Evolutionary conservation across 2,797 vertebrate species (phyloP), one percentile per base, ranked within the genome.

Genomic region (Hapalemur alaotrensis): DNA sequence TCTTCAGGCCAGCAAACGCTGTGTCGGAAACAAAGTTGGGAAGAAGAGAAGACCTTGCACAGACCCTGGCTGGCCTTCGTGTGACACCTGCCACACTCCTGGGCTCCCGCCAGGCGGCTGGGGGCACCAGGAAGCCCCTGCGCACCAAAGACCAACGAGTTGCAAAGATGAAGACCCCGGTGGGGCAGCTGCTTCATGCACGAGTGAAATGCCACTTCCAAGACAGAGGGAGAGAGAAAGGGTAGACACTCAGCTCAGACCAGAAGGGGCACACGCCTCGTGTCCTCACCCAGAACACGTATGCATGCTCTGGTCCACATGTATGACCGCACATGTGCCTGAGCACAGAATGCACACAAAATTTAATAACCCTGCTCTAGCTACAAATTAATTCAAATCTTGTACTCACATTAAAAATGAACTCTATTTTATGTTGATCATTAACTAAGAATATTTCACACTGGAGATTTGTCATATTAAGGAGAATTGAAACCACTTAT

Each of bases 371-470:
- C 98, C 95, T 69, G 76, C 98, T 98, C 95, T 96, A 97, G 98
- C 98, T 98, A 98, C 98, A 98, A 99, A 98, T 99, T 99, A 99
- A 99, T 99, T 99, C 99, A 98, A 99, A 98, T 98, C 98, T 99
- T 99, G 98, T 99, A 98, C 98, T 99, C 98, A 98, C 98, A 99
- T 99, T 99, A 99, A 99, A 99, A 99, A 99, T 99, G 99, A 99
- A 99, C 99, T 99, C 98, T 99, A 98, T 99, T 99, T 99, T 99
- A 99, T 99, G 99, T 99, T 99, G 99, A 99, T 99, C 99, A 99
- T 99, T 99, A 99, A 99, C 98, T 98, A 98, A 98, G 98, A 99
- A 99, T 99, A 99, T 99, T 99, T 99, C 98, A 99, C 99, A 98
- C 98, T 98, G 97, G 99, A 99, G 99, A 99, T 99, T 98, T 99